These are phyloP conservation scores for Rhopalosiphum maidis DNA, from an alignment of 1,140 invertebrate genomes.

Conservation along the genomic window DNA sequence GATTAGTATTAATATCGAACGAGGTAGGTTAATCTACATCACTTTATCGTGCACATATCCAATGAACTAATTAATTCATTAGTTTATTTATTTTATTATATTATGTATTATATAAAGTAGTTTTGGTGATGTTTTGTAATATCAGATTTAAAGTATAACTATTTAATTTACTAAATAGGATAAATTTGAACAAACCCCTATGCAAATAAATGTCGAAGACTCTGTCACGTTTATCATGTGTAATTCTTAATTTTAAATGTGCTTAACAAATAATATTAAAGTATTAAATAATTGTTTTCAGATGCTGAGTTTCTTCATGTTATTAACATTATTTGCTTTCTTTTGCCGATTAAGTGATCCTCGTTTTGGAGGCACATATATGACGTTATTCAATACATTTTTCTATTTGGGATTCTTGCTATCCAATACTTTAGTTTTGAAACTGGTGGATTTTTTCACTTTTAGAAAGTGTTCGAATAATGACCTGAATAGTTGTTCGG, in stretches of 20 bases:
- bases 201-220: background rate
- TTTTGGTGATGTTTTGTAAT: no score
- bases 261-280: background rate
- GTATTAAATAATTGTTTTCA: background rate
- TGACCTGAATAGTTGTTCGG: background rate
- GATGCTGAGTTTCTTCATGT: conserved; percentile 70
- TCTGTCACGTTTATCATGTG: background rate
- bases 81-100: no score
- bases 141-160: background rate
- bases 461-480: background rate
- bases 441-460: background rate
- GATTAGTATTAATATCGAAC: background rate
- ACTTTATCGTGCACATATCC: background rate
- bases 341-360: conserved; percentile 90
- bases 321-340: conserved; percentile 81
- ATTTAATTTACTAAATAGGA: background rate
- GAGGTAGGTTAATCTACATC: background rate
- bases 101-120: no score
- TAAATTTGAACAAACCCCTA: background rate
- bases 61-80: background rate
- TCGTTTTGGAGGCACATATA: conserved; percentile 96
- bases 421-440: conserved; percentile 80
- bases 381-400: conserved; percentile 97
- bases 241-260: background rate
- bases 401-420: conserved; percentile 96